A percentile compares a stretch with the other conserved stretches of the same genome.
Conservation (phyloP, 1,140 invertebrate species). For the Drosophila lini region DNA sequence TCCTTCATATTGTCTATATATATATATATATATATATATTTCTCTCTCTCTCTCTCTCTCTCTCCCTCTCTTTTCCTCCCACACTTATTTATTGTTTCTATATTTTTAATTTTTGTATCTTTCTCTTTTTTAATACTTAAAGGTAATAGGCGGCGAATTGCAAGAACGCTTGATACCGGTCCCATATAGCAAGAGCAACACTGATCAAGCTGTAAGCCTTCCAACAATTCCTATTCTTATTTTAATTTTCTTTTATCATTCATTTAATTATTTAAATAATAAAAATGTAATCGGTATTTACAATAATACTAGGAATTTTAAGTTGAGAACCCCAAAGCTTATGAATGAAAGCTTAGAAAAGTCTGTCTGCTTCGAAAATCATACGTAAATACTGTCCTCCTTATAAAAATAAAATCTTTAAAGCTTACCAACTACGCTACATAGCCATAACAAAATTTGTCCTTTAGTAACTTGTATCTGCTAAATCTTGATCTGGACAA, state of each 20-base stretch:
- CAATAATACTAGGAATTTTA: too few species aligned
- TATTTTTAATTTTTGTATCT: constrained; percentile 68
- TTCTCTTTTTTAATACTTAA: constrained; percentile 84
- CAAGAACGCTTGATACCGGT: constrained; percentile 99
- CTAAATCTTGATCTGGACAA: too few species aligned
- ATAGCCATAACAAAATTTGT: background rate
- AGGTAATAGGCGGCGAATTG: constrained; percentile 99
- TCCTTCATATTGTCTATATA: constrained; percentile 4
- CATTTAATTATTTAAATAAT: background rate
- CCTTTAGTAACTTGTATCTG: too few species aligned
- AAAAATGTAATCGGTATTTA: background rate
- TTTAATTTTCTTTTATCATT: background rate
- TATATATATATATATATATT: background rate
- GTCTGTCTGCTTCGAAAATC: background rate
- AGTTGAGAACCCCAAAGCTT: background rate
- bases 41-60: constrained; percentile 39
- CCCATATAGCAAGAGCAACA: constrained; percentile 99
- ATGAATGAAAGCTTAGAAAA: background rate
- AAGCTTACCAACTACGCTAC: background rate
- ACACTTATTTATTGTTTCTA: constrained; percentile 64
- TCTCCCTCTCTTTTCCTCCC: constrained; percentile 57
- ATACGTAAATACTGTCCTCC: background rate
- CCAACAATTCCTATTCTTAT: constrained; percentile 55
- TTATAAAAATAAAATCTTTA: background rate
- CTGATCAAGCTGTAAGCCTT: constrained; percentile 99